Evolutionary conservation across 2,113 vertebrate species (phyloP).

Genomic region (Casuarius casuarius): DNA sequence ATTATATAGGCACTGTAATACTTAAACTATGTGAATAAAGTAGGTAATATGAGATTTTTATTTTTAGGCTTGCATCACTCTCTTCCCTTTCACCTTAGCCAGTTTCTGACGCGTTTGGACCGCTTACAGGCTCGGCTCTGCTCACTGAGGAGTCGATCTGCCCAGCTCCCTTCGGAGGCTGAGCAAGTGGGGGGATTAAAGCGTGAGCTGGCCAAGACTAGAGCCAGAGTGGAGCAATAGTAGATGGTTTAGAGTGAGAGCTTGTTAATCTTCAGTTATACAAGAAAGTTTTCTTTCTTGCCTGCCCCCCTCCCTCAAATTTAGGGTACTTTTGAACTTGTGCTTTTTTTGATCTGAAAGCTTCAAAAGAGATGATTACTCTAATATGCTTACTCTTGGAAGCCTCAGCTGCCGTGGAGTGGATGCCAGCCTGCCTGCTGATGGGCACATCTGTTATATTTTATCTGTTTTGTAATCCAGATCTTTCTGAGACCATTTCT

Average conservation of each 20-base stretch:
- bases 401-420: conserved; percentile 33
- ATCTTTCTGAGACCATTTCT: conserved; percentile 55
- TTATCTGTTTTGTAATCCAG: conserved; percentile 68
- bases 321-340: conserved; percentile 15
- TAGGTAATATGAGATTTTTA: background rate
- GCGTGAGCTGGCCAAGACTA: background rate
- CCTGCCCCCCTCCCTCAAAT: background rate
- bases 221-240: background rate
- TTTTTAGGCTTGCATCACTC: accelerated
- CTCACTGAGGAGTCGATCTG: background rate
- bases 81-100: accelerated
- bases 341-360: conserved; percentile 31
- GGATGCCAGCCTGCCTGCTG: conserved; percentile 63
- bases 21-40: accelerated
- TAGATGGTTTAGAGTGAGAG: background rate
- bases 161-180: background rate
- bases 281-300: background rate
- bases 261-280: background rate
- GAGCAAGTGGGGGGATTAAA: background rate
- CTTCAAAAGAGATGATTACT: conserved; percentile 34
- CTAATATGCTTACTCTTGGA: conserved; percentile 44
- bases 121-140: background rate
- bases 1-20: background rate
- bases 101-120: accelerated
- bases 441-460: conserved; percentile 66